A percentile compares a stretch with the other conserved stretches of the same genome.
These are phyloP conservation scores for Rhagium mordax DNA, from an alignment of 2,888 invertebrate species.

Conservation along the genomic window DNA sequence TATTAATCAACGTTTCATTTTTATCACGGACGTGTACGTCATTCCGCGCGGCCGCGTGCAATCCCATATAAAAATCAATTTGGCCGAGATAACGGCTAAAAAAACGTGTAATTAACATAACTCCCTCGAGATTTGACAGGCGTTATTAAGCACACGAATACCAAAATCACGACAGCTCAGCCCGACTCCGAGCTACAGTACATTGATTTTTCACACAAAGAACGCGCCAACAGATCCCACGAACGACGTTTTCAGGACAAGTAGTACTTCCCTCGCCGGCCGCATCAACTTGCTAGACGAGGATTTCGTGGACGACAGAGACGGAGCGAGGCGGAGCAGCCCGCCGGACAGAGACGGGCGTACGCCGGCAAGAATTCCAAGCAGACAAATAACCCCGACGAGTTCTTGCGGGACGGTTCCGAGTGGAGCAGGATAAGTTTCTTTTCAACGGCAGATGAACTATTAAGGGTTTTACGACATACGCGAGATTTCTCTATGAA, in stretches of 20 bases:
- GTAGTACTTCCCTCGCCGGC: slow-evolving; percentile 41
- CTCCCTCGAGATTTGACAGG: slow-evolving; percentile 33
- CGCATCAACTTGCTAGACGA: slow-evolving; percentile 30
- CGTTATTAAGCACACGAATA: slow-evolving; percentile 35
- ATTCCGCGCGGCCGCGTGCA: slow-evolving; percentile 11
- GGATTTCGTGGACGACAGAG: slow-evolving; percentile 28
- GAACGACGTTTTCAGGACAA: slow-evolving; percentile 45
- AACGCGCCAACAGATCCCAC: slow-evolving; percentile 20
- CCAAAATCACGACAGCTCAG: slow-evolving; percentile 26
- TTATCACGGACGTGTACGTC: slow-evolving; percentile 1
- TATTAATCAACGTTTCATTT: slow-evolving; percentile 16
- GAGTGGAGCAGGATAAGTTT: slow-evolving; percentile 26
- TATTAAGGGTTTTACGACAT: slow-evolving; percentile 37
- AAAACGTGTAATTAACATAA: slow-evolving; percentile 41
- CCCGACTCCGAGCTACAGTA: slow-evolving; percentile 20
- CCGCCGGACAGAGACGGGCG: slow-evolving; percentile 17
- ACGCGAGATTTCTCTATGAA: slow-evolving; percentile 26
- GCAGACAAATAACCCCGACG: slow-evolving; percentile 37
- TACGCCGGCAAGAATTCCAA: slow-evolving; percentile 31
- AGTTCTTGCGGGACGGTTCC: slow-evolving; percentile 23
- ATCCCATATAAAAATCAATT: slow-evolving; percentile 38
- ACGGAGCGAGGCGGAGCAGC: background rate
- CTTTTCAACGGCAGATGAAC: slow-evolving; percentile 33
- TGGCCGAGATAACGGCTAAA: slow-evolving; percentile 20
- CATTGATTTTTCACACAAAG: slow-evolving; percentile 47